A percentile compares a stretch with the other conserved stretches of the same genome.
Conservation (phyloP, 2,888 invertebrate species). For the Ametastegia equiseti region DNA sequence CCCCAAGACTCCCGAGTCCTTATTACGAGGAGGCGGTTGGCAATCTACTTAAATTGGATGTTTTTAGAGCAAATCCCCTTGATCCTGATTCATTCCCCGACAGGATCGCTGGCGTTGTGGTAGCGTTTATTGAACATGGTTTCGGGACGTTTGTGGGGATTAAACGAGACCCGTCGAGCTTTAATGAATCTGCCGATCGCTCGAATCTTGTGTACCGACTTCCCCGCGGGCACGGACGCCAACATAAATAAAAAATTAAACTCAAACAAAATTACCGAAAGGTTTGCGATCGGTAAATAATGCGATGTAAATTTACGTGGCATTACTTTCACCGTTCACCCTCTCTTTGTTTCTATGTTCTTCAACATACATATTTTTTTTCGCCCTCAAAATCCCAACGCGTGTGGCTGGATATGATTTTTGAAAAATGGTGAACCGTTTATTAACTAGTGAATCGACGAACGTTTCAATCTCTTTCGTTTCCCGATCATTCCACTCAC, state of each 20-base stretch:
- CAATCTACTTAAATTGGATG: conserved; percentile 64
- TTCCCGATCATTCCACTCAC: not conserved
- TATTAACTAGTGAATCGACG: not conserved
- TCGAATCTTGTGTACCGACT: conserved; percentile 46
- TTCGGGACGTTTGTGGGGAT: conserved; percentile 67
- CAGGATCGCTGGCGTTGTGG: conserved; percentile 65
- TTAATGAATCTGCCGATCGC: conserved; percentile 63
- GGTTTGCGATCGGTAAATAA: conserved; percentile 47
- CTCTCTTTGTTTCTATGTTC: not conserved
- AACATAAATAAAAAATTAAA: conserved; percentile 48
- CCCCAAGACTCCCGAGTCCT: conserved; percentile 36
- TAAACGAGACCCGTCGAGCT: conserved; percentile 66
- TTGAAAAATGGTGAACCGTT: not conserved
- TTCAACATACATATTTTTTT: not conserved
- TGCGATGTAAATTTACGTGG: conserved; percentile 38
- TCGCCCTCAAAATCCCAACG: not conserved
- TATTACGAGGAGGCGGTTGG: conserved; percentile 49
- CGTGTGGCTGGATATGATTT: not conserved
- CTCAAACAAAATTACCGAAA: conserved; percentile 45
- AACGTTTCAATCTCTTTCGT: not conserved
- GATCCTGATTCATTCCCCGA: conserved; percentile 62
- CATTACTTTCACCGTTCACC: conserved; percentile 19
- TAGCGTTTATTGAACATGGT: conserved; percentile 72
- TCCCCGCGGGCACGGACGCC: conserved; percentile 40
- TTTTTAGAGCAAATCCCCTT: conserved; percentile 59